Evolutionary conservation across 2,888 invertebrate genomes (phyloP).

Genomic region (Actias luna): DNA sequence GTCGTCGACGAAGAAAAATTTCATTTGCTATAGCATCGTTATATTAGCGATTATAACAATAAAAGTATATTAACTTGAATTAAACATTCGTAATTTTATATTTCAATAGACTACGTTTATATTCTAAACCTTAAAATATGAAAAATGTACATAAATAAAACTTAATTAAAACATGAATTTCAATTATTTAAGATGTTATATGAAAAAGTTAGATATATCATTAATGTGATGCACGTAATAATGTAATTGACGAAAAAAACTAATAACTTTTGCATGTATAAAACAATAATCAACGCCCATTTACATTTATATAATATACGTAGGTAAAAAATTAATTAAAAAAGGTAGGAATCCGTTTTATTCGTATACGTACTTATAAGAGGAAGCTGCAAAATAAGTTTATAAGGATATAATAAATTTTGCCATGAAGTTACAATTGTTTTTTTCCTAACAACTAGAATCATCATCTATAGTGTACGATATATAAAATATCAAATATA

Average conservation of each 20-base stretch:
- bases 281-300: background rate
- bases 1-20: too few relatives aligned
- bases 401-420: background rate
- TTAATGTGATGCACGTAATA: background rate
- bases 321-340: background rate
- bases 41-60: too few relatives aligned
- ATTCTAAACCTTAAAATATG: too few relatives aligned
- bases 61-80: too few relatives aligned
- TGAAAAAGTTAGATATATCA: background rate
- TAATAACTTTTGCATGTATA: background rate
- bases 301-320: background rate
- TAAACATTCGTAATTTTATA: too few relatives aligned
- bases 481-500: too few relatives aligned
- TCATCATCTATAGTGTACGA: too few relatives aligned
- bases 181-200: background rate
- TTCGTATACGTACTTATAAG: background rate
- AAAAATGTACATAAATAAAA: background rate
- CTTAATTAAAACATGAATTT: background rate
- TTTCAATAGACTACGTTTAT: background rate
- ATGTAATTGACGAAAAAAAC: background rate
- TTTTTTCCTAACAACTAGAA: too few relatives aligned
- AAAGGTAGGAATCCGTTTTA: background rate
- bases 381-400: background rate
- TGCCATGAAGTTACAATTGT: too few relatives aligned
- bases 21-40: too few relatives aligned